Evolutionary conservation across 1,140 invertebrate genomes (phyloP), one percentile per base, ranked within the genome.

Genomic region (Onthophagus taurus): DNA sequence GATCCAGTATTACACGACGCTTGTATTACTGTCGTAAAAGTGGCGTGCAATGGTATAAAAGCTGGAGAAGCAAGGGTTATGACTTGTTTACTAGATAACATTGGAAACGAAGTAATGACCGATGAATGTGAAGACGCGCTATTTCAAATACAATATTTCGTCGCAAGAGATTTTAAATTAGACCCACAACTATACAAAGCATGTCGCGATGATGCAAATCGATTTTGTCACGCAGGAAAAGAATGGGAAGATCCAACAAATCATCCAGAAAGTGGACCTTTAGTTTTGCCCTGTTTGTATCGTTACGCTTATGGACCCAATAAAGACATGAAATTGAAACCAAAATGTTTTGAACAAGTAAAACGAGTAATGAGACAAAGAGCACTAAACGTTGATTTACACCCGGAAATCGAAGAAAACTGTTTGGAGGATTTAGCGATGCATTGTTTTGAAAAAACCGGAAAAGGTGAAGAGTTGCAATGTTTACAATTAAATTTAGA

Each of bases 141-240:
- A 19, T 71, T 97, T 13, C 90, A 97, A 70, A 94, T 98, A 57
- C 93, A 98, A 58, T 98, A 95, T 64, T 99, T 99, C 68, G 78
- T 97, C 36, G 83, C 89, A 0, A 76, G 95, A 53, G 89, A 97
- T 69, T 98, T 90, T 57, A 89, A 86, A 59, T 65, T 98, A 31
- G 94, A 98, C 71, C 82, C 88, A 0, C 80, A 85, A 47, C 69
- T 98, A 11, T 97, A 91, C 59, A 65, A 50, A 14, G 78, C 82
- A 8, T 99, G 95, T 61, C 84, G 80, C 55, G 74, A 80, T 34
- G 91, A 97, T 70, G 93, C 94, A 3, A 70, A 78, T 2, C 76
- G 73, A 24, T 70, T 85, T 26, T 97, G 95, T 62, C 76, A 84
- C 54, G 89, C 86, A 0, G 80, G 77, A 49, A 72, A 74, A 19